Conservation (phyloP, 2,797 vertebrate genomes). For the Sebastes itinus region DNA sequence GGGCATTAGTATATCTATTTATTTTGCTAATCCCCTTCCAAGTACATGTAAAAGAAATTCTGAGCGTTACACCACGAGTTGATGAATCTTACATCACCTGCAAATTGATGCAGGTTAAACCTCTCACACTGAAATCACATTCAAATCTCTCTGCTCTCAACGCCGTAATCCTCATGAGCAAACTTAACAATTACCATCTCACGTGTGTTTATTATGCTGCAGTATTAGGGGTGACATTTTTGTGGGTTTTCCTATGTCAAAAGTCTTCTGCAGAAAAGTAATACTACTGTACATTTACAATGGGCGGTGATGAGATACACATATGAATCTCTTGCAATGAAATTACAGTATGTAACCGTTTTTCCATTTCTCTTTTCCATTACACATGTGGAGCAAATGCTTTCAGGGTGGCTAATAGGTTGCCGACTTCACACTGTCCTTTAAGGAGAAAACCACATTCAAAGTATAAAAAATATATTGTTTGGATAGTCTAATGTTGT, state of each 20-base stretch:
- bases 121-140: slow-evolving; percentile 21
- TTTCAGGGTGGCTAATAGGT: slow-evolving; percentile 1
- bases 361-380: slow-evolving; percentile 35
- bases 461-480: background rate
- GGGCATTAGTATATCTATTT: background rate
- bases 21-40: background rate
- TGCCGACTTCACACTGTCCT: slow-evolving; percentile 14
- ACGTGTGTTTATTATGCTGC: background rate
- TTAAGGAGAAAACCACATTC: background rate
- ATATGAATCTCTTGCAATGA: slow-evolving; percentile 39
- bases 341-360: slow-evolving; percentile 31
- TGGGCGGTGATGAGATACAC: slow-evolving; percentile 41
- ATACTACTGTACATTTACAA: background rate
- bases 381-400: slow-evolving; percentile 16
- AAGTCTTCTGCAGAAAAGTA: slow-evolving; percentile 8
- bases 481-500: background rate
- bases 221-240: slow-evolving; percentile 4
- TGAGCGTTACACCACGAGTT: background rate
- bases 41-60: background rate
- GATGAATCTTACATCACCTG: background rate
- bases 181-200: background rate
- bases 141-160: slow-evolving; percentile 1
- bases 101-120: background rate
- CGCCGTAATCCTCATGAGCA: background rate
- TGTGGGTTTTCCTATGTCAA: slow-evolving; percentile 1